Base-by-base conservation (phyloP, 2,888 invertebrate genomes). In the Phengaris arion region DNA sequence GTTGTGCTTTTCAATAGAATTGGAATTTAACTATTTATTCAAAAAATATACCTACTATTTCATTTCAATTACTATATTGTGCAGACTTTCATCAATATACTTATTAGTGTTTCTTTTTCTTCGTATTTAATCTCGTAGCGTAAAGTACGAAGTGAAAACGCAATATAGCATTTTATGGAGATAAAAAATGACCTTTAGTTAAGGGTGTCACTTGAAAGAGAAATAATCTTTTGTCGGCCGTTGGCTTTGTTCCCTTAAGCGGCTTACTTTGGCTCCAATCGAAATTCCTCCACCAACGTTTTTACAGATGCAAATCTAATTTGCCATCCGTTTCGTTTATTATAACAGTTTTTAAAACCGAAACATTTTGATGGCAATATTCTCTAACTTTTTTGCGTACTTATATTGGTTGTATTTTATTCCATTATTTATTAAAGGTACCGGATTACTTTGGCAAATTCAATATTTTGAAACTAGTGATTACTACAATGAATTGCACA, bases 221-320 rank as follows among this genome's bases (percentile, higher is more conserved):
- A 64, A 72, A 75, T 68, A 75, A 68, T 76, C 69, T 59, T 57
- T 64, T 72, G 70, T 74, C 51, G 68, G 54, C 74, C 10, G 13
- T 15, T 64, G 59, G 54, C 69, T 75, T 64, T 75, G 74, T 77
- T 73, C 70, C n/a, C 64, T 45, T 64, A 77, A 77, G 75, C 78
- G 74, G 74, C 76, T 77, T 77, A 75, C 74, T 64, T 48, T 69
- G 76, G 75, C 76, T 74, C 72, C 74, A 76, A 78, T 78, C 69
- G 74, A 54, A 75, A 70, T 75, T 76, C 75, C 69, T 74, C 57
- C 54, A 51, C 15, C 52, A 52, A 74, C 74, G 57, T 74, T 74
- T 77, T 55, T 46, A 74, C 74, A 73, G 68, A 64, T 73, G 54
- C 73, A 74, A 54, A 74, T 76, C 45, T 57, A 68, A 77, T 74